Base-by-base conservation (phyloP, 1,140 invertebrate species). In the Brachionus sp. region DNA sequence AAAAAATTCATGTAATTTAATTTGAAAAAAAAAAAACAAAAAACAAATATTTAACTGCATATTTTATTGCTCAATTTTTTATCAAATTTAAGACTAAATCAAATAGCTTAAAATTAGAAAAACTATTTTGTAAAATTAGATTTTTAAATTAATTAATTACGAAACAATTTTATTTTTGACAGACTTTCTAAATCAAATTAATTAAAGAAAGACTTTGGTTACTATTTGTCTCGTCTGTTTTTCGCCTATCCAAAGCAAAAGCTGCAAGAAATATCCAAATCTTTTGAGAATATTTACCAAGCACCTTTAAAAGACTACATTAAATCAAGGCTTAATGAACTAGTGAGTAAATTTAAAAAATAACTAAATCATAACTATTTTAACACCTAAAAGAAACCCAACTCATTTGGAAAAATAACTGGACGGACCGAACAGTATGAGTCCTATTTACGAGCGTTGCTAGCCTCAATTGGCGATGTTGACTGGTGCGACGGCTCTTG, bases 131-230 rank as follows among this genome's bases (percentile, higher is more conserved):
- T 5, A 50, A 50, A 50, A 5, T 16, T 16, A 16, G 4, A 19
- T 57, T 23, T 57, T 44, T 70, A 16, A 70, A 35, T 37, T 13
- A 10, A 66, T 12, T 3, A 13, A 66, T 10, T 0, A 23, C 37
- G 6, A 78, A 37, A 50, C 7, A 33, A 29, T 57, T 44, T n/a
- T 77, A 19, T 25, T 77, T 37, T 62, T 62, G 23, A 3, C 29
- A 29, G 29, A 29, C 3, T 29, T 29, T 29, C 29, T 29, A 29
- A 29, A 29, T 29, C 3, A 2, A 57, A 57, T 19, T 57, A 19
- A 57, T 57, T 46, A 6, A 80, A 80, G 77, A 80, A 80, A 62
- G 77, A 80, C 9, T 80, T 80, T 62, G 77, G 77, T n/a, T 80
- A 57, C 13, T 80, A 80, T 80, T 29, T 80, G 10, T 80, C 77